Percentiles rank a stretch among this genome's conserved stretches.
These are phyloP conservation scores for Hymenopus coronatus DNA, from an alignment of 2,888 invertebrate species.

Conservation along the genomic window DNA sequence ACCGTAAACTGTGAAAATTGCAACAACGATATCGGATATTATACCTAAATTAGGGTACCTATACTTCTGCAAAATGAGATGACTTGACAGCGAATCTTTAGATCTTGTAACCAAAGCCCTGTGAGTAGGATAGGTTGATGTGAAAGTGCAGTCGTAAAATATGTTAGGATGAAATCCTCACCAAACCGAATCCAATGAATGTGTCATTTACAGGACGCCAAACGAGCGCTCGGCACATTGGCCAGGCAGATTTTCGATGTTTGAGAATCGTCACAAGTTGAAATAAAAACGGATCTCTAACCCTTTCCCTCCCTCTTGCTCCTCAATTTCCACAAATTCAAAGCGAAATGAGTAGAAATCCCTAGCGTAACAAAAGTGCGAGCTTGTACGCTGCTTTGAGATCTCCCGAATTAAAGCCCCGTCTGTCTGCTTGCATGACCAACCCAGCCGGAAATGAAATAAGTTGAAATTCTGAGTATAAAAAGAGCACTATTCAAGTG, in stretches of 20 bases:
- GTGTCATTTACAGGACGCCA: neutral
- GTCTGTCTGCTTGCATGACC: neutral
- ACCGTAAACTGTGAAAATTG: neutral
- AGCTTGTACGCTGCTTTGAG: neutral
- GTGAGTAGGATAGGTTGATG: neutral
- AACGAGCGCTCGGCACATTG: neutral
- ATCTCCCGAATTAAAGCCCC: neutral
- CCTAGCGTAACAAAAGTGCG: neutral
- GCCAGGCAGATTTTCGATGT: neutral
- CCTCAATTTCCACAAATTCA: neutral
- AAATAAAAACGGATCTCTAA: neutral
- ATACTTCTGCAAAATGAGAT: neutral
- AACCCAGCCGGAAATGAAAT: neutral
- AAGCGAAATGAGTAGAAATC: neutral
- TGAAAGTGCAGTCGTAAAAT: neutral
- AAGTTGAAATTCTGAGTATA: neutral
- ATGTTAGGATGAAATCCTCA: neutral
- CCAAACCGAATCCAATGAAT: neutral
- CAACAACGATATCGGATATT: neutral
- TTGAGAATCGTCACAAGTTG: neutral
- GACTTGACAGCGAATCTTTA: neutral
- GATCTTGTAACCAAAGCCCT: neutral
- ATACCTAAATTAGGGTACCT: neutral
- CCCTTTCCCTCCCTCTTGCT: neutral
- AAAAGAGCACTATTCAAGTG: neutral